Evolutionary conservation across 2,888 invertebrate species (phyloP).

Genomic region (Torymus aiolomorphi): DNA sequence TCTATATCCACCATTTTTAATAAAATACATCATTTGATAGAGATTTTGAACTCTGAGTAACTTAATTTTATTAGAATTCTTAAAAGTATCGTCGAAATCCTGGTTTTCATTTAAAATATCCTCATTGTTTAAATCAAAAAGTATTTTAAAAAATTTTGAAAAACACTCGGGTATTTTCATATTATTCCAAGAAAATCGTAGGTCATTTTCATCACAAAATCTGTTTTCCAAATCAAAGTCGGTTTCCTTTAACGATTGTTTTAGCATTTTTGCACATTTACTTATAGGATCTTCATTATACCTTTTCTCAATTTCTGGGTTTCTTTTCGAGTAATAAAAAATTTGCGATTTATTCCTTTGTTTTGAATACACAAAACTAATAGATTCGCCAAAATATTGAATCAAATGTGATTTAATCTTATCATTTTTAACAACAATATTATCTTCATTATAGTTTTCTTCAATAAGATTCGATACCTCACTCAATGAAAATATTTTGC

Average conservation of each 20-base stretch:
- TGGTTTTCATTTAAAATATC: too few species aligned
- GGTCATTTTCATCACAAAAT: too few species aligned
- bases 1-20: neutral
- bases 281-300: neutral
- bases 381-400: neutral
- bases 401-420: neutral
- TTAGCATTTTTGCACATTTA: neutral
- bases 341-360: too few species aligned
- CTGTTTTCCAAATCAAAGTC: neutral
- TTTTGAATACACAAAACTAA: too few species aligned
- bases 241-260: neutral
- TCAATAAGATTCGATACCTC: neutral
- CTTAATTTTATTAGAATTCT: too few species aligned
- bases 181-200: too few species aligned
- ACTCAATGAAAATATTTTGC: neutral
- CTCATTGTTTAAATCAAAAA: too few species aligned
- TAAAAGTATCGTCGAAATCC: too few species aligned
- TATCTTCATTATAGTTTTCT: neutral
- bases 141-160: too few species aligned
- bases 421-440: neutral
- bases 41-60: neutral
- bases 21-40: slow-evolving; percentile 18
- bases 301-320: neutral
- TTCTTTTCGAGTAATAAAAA: neutral
- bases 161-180: too few species aligned